phyloP scores from a whole-genome alignment of 2,113 vertebrate species.

The Pseudorasbora parva region DNA sequence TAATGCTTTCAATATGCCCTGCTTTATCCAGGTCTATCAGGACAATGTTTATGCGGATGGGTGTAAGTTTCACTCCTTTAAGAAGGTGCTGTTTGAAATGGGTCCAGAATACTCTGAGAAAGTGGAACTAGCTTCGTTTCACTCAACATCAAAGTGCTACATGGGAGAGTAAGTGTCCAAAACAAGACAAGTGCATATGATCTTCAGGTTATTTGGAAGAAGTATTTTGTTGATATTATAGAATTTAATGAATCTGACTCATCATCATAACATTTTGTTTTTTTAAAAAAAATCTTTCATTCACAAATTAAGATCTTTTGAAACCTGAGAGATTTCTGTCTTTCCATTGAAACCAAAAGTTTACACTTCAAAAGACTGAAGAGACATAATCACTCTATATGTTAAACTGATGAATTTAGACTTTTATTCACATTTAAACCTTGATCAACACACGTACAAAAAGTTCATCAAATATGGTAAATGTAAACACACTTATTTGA shows the following conservation, averaged over 20 bases:
- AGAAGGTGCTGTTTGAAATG: slow-evolving; percentile 84
- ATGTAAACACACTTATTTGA: background rate
- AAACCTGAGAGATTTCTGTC: background rate
- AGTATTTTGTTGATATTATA: background rate
- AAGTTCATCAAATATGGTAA: background rate
- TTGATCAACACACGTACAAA: background rate
- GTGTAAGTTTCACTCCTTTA: slow-evolving; percentile 82
- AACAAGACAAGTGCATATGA: background rate
- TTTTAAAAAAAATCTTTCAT: too few relatives aligned
- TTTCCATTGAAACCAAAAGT: background rate
- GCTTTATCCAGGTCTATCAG: slow-evolving; percentile 69
- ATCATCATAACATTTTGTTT: background rate
- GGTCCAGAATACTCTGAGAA: slow-evolving; percentile 68
- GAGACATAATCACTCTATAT: background rate
- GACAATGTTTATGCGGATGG: slow-evolving; percentile 81
- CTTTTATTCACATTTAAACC: background rate
- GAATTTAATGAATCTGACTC: background rate
- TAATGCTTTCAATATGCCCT: background rate
- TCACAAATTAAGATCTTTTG: background rate
- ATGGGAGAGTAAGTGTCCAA: slow-evolving; percentile 80
- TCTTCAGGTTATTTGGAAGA: background rate
- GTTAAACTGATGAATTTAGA: background rate
- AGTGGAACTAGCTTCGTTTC: slow-evolving; percentile 82
- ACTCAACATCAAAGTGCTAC: slow-evolving; percentile 84
- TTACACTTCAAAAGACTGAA: background rate